These are phyloP conservation scores for Hycleus cichorii DNA, from an alignment of 1,140 invertebrate species.

Conservation along the genomic window DNA sequence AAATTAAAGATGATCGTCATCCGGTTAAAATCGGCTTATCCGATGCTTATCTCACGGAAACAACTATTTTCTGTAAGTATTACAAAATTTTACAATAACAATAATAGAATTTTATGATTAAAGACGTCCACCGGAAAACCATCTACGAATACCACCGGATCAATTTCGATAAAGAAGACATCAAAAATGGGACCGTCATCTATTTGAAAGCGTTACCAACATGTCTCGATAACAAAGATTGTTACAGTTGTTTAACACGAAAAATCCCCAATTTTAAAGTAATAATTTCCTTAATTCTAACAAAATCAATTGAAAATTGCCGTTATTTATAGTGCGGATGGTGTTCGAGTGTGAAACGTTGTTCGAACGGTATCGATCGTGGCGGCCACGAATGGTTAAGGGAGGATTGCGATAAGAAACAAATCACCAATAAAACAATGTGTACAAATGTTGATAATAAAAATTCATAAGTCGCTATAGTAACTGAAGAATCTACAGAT, in stretches of 20 bases:
- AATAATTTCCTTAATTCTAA: no score
- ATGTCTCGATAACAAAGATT: slow-evolving; percentile 73
- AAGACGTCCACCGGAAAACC: no score
- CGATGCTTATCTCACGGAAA: slow-evolving; percentile 95
- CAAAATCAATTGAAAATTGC: no score
- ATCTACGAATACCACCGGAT: no score
- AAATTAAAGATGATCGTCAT: slow-evolving; percentile 75
- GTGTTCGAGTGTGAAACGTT: slow-evolving; percentile 73
- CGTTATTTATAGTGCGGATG: slow-evolving; percentile 64
- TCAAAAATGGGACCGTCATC: slow-evolving; percentile 78
- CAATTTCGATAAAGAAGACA: slow-evolving; percentile 60
- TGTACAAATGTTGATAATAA: slow-evolving; percentile 37
- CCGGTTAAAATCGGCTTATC: slow-evolving; percentile 97
- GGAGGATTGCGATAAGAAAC: slow-evolving; percentile 58
- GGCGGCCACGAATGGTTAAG: slow-evolving; percentile 82
- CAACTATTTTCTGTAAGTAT: slow-evolving; percentile 72
- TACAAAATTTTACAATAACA: no score
- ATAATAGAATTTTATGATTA: no score
- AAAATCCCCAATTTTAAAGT: slow-evolving; percentile 31
- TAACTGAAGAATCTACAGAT: no score
- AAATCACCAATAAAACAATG: slow-evolving; percentile 38
- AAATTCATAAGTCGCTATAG: no score
- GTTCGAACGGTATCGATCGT: slow-evolving; percentile 85
- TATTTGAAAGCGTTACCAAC: slow-evolving; percentile 76
- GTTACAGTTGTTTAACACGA: slow-evolving; percentile 61